Conservation (phyloP, 2,113 vertebrate species). For the Hippocampus guttulatus region DNA sequence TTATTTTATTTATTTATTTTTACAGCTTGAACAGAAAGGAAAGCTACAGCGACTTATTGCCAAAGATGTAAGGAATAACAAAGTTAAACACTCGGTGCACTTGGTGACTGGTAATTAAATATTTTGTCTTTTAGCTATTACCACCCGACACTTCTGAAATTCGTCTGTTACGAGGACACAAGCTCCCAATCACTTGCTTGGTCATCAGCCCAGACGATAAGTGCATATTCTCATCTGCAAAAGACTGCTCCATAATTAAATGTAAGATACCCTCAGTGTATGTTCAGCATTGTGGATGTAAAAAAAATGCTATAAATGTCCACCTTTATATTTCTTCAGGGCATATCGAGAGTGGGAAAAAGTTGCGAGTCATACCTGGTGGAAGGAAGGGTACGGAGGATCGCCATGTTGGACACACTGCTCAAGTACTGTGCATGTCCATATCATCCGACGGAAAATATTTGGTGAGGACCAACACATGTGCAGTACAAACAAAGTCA, state of each 20-base stretch:
- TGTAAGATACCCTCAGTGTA: slow-evolving; percentile 59
- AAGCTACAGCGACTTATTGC: slow-evolving; percentile 85
- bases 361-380: slow-evolving; percentile 77
- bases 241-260: slow-evolving; percentile 94
- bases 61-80: slow-evolving; percentile 82
- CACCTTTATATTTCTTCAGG: slow-evolving; percentile 62
- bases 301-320: not conserved
- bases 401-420: slow-evolving; percentile 77
- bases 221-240: slow-evolving; percentile 86
- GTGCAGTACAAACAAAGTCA: not conserved
- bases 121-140: slow-evolving; percentile 68
- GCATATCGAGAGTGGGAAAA: slow-evolving; percentile 85
- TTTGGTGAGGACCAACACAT: slow-evolving; percentile 69
- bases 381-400: slow-evolving; percentile 80
- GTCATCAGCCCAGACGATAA: slow-evolving; percentile 85
- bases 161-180: slow-evolving; percentile 84
- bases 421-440: slow-evolving; percentile 87
- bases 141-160: slow-evolving; percentile 77
- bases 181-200: slow-evolving; percentile 87
- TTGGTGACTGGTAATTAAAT: not conserved
- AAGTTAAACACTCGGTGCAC: not conserved
- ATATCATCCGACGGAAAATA: slow-evolving; percentile 92
- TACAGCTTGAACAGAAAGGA: slow-evolving; percentile 89
- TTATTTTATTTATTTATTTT: not conserved
- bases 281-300: not conserved